Base-by-base conservation (phyloP, 1,140 invertebrate species). In the Pseudomyrmex gracilis region DNA sequence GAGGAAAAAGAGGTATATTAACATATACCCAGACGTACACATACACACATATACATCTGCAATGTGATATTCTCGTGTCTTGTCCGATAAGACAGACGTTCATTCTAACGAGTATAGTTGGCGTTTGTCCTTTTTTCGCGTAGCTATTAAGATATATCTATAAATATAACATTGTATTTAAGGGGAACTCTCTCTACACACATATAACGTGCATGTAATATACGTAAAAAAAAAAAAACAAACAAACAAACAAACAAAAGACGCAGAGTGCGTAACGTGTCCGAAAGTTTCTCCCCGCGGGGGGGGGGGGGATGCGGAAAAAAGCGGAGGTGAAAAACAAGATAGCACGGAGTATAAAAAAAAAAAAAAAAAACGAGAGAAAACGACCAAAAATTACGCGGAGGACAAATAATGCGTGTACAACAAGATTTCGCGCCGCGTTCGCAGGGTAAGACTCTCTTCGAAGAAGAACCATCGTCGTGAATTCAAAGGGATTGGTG, bases 11-110 rank as follows among this genome's bases (percentile, higher is more conserved):
- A 34, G 34, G 34, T 34, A 63, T 74, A 63, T 74, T 74, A 74
- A 80, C 66, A 71, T 70, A 78, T 24, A 67, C 55, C 58, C 63
- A 55, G 20, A 55, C 43, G 60, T 34, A 80, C 64, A 80, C 66
- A 58, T 70, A 70, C 66, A 80, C 76, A 80, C 58, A 58, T 70
- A 78, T 88, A 94, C 92, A 92, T 91, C 91, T 90, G 91, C 91
- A 93, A 93, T 94, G 93, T 94, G 93, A 94, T 94, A 94, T 93
- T 94, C 93, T 94, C 93, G 93, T 94, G 93, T 94, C 93, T 94
- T 94, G 93, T 94, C 91, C 88, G 90, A 94, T 92, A 77, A 77
- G 92, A 92, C 92, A 93, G 92, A 93, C 92, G 91, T 93, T 93
- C 90, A 93, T 92, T 85, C 87, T 90, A 92, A 94, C 76, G 91